Conservation (phyloP, 1,140 invertebrate genomes). For the Megathymus violae region DNA sequence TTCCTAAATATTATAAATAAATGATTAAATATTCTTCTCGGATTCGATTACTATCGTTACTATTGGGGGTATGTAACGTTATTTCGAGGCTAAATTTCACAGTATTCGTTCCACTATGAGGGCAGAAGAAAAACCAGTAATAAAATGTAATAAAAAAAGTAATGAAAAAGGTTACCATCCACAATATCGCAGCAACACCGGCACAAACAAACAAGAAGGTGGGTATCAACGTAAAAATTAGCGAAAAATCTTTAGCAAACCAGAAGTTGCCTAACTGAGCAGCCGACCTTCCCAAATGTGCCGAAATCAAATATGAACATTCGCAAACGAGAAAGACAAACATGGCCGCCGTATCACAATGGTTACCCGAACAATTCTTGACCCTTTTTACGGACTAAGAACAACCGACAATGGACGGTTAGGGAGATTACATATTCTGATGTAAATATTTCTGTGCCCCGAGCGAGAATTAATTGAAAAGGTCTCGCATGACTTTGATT, state of each 20-base stretch:
- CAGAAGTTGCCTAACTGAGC: constrained; percentile 41
- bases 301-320: constrained; percentile 70
- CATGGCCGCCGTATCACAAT: constrained; percentile 61
- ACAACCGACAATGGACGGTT: constrained; percentile 63
- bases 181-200: constrained; percentile 21
- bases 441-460: constrained; percentile 70
- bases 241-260: constrained; percentile 46
- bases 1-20: no score
- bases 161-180: constrained; percentile 16
- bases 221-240: constrained; percentile 35
- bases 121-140: no score
- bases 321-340: constrained; percentile 64
- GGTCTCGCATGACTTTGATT: constrained; percentile 72
- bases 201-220: constrained; percentile 43
- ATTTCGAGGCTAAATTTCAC: no score
- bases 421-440: constrained; percentile 72
- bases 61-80: no score
- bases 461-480: constrained; percentile 78
- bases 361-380: constrained; percentile 64
- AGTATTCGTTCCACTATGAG: no score
- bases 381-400: constrained; percentile 68
- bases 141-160: no score
- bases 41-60: no score
- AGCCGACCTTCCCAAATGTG: constrained; percentile 46
- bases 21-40: no score